Conservation (phyloP, 2,113 vertebrate species). For the Lucifuga dentata region DNA sequence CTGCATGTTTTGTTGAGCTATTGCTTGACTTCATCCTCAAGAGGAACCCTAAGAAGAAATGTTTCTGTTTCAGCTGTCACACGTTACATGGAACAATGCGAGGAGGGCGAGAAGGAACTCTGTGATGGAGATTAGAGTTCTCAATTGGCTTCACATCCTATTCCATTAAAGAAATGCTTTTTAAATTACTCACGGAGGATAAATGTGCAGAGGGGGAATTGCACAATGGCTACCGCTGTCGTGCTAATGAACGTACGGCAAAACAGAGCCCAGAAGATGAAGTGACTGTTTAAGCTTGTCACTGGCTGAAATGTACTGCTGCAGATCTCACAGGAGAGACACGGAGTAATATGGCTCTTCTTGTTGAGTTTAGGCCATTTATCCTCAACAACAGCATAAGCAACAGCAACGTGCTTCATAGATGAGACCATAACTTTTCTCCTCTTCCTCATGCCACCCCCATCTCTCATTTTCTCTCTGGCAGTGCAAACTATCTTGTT, state of each 20-base stretch:
- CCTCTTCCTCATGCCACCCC: neutral
- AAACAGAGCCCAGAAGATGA: neutral
- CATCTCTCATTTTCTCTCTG: slow-evolving; percentile 31
- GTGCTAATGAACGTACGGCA: slow-evolving; percentile 40
- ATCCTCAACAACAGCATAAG: slow-evolving; percentile 46
- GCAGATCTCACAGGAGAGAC: slow-evolving; percentile 19
- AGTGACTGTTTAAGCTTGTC: slow-evolving; percentile 26
- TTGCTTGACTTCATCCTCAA: slow-evolving; percentile 5
- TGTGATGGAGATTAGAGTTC: slow-evolving; percentile 20
- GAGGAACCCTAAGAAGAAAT: neutral
- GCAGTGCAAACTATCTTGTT: slow-evolving; percentile 58
- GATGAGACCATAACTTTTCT: slow-evolving; percentile 36
- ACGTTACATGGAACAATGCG: slow-evolving; percentile 4
- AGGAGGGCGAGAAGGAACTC: neutral
- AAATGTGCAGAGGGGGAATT: slow-evolving; percentile 44
- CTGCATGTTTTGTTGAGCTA: slow-evolving; percentile 10
- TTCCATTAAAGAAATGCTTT: slow-evolving; percentile 45
- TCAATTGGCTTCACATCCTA: slow-evolving; percentile 48
- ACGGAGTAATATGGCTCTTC: slow-evolving; percentile 4
- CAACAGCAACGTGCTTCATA: slow-evolving; percentile 33
- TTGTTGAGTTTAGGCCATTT: slow-evolving; percentile 49
- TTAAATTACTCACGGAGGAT: slow-evolving; percentile 57
- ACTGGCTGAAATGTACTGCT: slow-evolving; percentile 9
- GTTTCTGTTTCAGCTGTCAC: neutral
- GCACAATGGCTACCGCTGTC: neutral